Conservation (phyloP, 2,113 vertebrate species). For the Takifugu flavidus region DNA sequence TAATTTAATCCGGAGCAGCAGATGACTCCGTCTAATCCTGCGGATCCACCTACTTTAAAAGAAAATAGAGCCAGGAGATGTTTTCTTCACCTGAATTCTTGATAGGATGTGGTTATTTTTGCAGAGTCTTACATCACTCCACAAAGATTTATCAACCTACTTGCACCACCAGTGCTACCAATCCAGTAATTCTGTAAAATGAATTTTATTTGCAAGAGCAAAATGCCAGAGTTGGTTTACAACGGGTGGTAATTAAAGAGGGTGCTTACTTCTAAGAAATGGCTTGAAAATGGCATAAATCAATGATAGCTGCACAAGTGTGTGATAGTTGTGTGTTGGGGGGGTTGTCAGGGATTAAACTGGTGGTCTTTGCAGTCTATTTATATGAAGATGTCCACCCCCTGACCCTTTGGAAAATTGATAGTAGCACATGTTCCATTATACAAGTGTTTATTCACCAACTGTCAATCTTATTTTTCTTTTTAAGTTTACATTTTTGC, state of each 20-base stretch:
- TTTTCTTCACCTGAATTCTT: constrained; percentile 1
- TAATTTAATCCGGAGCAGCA: constrained; percentile 43
- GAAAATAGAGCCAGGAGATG: constrained; percentile 23
- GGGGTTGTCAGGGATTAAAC: constrained; percentile 54
- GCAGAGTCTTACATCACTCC: constrained; percentile 26
- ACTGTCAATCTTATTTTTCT: constrained; percentile 21
- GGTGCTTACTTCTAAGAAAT: too few species aligned
- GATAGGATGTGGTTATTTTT: constrained; percentile 24
- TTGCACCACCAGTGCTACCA: constrained; percentile 2
- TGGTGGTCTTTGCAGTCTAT: constrained; percentile 69
- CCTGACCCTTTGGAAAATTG: constrained; percentile 64
- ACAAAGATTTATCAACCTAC: constrained; percentile 22
- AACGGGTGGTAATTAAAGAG: background rate
- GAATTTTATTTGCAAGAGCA: constrained; percentile 7
- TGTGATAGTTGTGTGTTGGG: constrained; percentile 8
- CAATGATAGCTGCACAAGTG: background rate
- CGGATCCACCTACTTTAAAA: constrained; percentile 30
- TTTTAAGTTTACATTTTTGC: background rate
- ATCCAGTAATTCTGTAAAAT: constrained; percentile 10
- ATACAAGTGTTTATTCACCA: constrained; percentile 50
- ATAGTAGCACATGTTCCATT: constrained; percentile 57
- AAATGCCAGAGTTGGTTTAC: constrained; percentile 14
- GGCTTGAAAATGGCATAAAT: background rate
- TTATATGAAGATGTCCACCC: constrained; percentile 64
- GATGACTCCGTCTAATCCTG: constrained; percentile 42